Evolutionary conservation across 1,140 invertebrate species (phyloP), one percentile per base, ranked within the genome.

Genomic region (Euwallacea similis): DNA sequence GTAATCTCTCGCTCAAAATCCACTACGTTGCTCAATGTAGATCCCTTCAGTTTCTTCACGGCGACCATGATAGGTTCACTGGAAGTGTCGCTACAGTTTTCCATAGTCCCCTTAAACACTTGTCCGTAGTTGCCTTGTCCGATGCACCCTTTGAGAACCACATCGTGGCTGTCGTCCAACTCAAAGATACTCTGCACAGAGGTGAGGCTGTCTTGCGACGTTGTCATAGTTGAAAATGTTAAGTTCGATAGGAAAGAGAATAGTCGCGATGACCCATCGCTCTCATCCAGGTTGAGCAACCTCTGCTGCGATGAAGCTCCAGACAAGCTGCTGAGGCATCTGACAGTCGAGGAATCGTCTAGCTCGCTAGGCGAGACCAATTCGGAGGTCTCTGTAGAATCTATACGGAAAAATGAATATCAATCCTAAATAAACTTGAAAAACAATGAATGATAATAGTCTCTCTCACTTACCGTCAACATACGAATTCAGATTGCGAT

Each of bases 71-170:
- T 83, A 0, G 84, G 79, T 46, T 82, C 83, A 0, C 77, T 77
- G 42, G 73, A 66, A 33, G 69, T 42, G 44, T 81, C 79, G 56
- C 78, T 80, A 21, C 83, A 77, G 74, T 84, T 82, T 67, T 87
- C 86, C 46, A 90, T 79, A 2, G 82, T 85, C 2, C 88, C 69
- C 74, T 86, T 84, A 76, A 86, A 89, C 11, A 92, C 91, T 76
- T 90, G 88, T 0, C 90, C 91, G 79, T 91, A 92, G 80, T 88
- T 89, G 13, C 91, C 91, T 83, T 88, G 85, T 41, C 88, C 88
- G 68, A 90, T 87, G 71, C 82, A 81, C 7, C 85, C 85, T 79
- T 87, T 86, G 3, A 89, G 69, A 64, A 88, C 83, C 7, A 89
- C 84, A 76, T 85, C 86, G 55, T 81, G 86, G 70, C 87, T 84